phyloP scores from a whole-genome alignment of 2,797 vertebrate species.

The Cyprinella venusta region DNA sequence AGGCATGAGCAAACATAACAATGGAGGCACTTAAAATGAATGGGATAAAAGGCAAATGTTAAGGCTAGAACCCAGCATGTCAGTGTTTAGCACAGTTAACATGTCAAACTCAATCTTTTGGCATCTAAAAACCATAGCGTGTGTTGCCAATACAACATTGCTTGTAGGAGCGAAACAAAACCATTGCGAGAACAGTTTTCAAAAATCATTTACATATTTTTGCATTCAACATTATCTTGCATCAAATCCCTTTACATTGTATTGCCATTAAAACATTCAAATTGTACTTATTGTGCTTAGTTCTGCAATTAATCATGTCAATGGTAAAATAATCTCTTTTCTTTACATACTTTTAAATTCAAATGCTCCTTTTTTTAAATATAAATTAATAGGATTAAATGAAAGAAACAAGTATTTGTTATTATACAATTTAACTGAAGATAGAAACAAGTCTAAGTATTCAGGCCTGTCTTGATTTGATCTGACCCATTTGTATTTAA shows the following conservation, averaged over 20 bases:
- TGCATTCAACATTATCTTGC: slow-evolving; percentile 54
- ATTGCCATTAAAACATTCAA: slow-evolving; percentile 71
- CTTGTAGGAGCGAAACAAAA: slow-evolving; percentile 27
- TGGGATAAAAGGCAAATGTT: slow-evolving; percentile 52
- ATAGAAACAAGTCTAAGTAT: slow-evolving; percentile 38
- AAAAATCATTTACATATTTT: slow-evolving; percentile 56
- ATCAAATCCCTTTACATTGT: slow-evolving; percentile 61
- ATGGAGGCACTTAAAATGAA: slow-evolving; percentile 74
- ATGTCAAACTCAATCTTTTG: slow-evolving; percentile 45
- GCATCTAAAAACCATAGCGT: background rate
- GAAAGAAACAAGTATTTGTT: slow-evolving; percentile 36
- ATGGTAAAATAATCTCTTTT: slow-evolving; percentile 62
- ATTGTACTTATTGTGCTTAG: slow-evolving; percentile 74
- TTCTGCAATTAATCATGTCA: slow-evolving; percentile 63
- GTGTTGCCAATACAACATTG: slow-evolving; percentile 50
- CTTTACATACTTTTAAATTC: slow-evolving; percentile 61
- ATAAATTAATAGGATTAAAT: slow-evolving; percentile 69
- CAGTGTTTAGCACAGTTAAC: slow-evolving; percentile 45
- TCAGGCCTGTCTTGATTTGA: slow-evolving; percentile 20
- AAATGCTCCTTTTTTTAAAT: slow-evolving; percentile 55
- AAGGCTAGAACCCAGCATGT: slow-evolving; percentile 71
- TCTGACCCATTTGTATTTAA: slow-evolving; percentile 32
- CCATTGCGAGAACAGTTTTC: slow-evolving; percentile 41
- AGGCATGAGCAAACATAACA: slow-evolving; percentile 52
- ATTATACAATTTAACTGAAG: slow-evolving; percentile 61